phyloP scores from a whole-genome alignment of 1,140 invertebrate genomes.

The Diorhabda sublineata region DNA sequence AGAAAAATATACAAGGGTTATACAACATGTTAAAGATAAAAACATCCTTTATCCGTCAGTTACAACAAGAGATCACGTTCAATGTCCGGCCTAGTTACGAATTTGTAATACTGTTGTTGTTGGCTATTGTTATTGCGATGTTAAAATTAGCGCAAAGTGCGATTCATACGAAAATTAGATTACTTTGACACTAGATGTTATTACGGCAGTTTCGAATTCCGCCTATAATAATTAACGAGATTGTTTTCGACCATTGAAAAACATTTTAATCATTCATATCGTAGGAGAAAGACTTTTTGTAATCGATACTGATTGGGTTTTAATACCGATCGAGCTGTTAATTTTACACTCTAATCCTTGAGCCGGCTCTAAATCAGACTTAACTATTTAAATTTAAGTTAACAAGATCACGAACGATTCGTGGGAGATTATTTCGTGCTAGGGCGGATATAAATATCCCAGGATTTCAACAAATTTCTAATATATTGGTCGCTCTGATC shows the following conservation, averaged over 20 bases:
- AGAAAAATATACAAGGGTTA: too few species aligned
- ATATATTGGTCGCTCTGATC: not conserved
- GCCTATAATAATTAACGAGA: not conserved
- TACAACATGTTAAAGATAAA: too few species aligned
- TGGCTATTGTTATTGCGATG: not conserved
- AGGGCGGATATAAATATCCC: conserved; percentile 1
- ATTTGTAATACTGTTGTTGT: conserved; percentile 7
- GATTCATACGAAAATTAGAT: not conserved
- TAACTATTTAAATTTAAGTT: conserved; percentile 11
- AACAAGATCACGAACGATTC: conserved; percentile 13
- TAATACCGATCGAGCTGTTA: not conserved
- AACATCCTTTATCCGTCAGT: too few species aligned
- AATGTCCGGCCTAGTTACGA: not conserved
- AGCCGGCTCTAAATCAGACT: conserved; percentile 9
- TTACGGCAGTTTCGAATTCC: not conserved
- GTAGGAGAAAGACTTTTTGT: too few species aligned
- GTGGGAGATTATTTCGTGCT: conserved; percentile 8
- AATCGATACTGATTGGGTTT: too few species aligned
- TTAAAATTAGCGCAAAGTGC: conserved; percentile 2
- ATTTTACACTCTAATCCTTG: conserved; percentile 4
- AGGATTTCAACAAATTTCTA: conserved; percentile 6
- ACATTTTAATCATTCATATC: too few species aligned
- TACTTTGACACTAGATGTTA: conserved; percentile 2
- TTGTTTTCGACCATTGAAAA: too few species aligned
- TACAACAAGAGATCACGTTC: too few species aligned